These are phyloP conservation scores for Albula glossodonta DNA, from an alignment of 2,113 vertebrate species.

Conservation along the genomic window DNA sequence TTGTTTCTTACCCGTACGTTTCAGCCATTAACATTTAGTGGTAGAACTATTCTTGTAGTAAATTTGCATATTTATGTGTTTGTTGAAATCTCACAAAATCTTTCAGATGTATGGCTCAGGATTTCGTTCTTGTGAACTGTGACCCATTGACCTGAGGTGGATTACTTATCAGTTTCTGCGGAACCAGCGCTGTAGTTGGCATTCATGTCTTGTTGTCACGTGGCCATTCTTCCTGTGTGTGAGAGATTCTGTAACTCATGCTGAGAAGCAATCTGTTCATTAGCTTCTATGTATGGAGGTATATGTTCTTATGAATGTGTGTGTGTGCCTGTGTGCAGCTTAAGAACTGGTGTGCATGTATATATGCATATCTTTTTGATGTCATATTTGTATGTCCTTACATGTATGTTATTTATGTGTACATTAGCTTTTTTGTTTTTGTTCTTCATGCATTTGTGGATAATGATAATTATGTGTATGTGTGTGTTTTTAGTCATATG, in stretches of 20 bases:
- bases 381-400: background rate
- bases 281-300: background rate
- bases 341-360: too few relatives aligned
- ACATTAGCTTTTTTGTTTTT: background rate
- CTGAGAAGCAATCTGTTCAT: constrained; percentile 5
- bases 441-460: too few relatives aligned
- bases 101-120: background rate
- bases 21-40: too few relatives aligned
- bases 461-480: background rate
- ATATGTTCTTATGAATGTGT: too few relatives aligned
- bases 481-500: too few relatives aligned
- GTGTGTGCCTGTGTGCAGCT: background rate
- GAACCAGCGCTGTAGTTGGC: background rate
- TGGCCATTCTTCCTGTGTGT: background rate
- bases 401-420: background rate
- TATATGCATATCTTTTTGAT: too few relatives aligned
- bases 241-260: background rate
- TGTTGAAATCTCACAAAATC: too few relatives aligned
- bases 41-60: too few relatives aligned
- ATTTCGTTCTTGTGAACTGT: background rate
- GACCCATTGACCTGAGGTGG: background rate
- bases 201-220: background rate
- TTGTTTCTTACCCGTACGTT: too few relatives aligned
- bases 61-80: too few relatives aligned
- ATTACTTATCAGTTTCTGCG: too few relatives aligned